Percentiles rank a stretch among this genome's conserved stretches.
phyloP scores from a whole-genome alignment of 1,140 invertebrate species.

The Carcinoscorpius rotundicauda region DNA sequence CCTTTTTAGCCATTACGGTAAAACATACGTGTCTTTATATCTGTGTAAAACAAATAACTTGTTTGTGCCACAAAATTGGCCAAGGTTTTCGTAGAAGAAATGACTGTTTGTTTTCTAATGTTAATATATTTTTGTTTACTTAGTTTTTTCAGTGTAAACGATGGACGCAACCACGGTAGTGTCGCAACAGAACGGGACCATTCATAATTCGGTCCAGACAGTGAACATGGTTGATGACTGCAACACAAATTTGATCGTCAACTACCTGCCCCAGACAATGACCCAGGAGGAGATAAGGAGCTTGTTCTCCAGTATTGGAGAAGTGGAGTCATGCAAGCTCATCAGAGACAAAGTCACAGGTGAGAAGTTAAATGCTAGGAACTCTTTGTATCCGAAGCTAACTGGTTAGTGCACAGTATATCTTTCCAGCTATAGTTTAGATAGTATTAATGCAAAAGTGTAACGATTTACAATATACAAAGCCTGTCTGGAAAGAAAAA shows the following conservation, averaged over 20 bases:
- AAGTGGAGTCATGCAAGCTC: conserved; percentile 97
- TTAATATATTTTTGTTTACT: background rate
- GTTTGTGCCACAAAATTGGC: too few relatives aligned
- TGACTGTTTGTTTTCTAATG: too few relatives aligned
- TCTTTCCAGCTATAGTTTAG: too few relatives aligned
- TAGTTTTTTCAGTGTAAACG: conserved; percentile 44
- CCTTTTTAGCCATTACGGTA: too few relatives aligned
- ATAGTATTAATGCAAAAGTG: too few relatives aligned
- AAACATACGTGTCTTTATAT: too few relatives aligned
- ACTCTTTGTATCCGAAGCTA: too few relatives aligned
- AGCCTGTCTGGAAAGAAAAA: too few relatives aligned
- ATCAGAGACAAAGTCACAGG: conserved; percentile 97
- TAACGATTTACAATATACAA: too few relatives aligned
- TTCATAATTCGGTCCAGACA: conserved; percentile 33
- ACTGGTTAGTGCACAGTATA: too few relatives aligned
- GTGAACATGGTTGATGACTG: conserved; percentile 65
- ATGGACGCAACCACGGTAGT: conserved; percentile 43
- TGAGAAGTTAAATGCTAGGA: conserved; percentile 34
- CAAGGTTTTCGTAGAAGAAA: too few relatives aligned
- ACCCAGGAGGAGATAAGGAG: conserved; percentile 97
- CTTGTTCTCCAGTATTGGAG: conserved; percentile 93
- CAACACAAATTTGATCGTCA: conserved; percentile 98
- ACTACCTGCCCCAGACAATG: conserved; percentile 99
- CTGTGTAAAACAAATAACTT: too few relatives aligned
- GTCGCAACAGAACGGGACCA: conserved; percentile 38